Evolutionary conservation across 2,888 invertebrate species (phyloP), one percentile per base, ranked within the genome.

Genomic region (Drosophila hamatofila): DNA sequence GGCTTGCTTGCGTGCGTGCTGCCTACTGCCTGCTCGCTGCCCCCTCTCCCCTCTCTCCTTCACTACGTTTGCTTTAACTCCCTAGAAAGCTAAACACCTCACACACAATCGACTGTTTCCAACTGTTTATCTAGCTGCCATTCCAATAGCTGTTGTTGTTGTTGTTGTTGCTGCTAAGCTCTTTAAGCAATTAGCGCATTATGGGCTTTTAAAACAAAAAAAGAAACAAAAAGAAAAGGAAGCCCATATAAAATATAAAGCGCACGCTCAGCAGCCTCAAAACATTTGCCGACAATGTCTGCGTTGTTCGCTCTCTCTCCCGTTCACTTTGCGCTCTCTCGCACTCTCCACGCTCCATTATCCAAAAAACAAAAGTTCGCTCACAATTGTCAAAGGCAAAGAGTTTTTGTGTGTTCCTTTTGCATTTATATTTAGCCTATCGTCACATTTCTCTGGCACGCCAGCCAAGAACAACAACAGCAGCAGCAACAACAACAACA

Each of bases 51-150:
- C 58, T 64, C 72, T 11, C 16, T 58, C 55, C 51, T 49, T 62
- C 49, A 46, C 46, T 39, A 44, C 27, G 42, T 37, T 56, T 51
- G 37, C 49, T 46, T 39, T 48, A 61, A 63, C 72, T 88, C 76
- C 83, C 83, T 88, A 86, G 87, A 88, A 88, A 84, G 89, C 83
- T 75, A 66, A 78, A 66, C 59, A 64, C 59, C 54, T 68, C 61
- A 54, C 52, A 62, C 56, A 66, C 46, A 63, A 52, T 57, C 62
- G 59, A 48, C 63, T 55, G 54, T 55, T 74, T 59, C 35, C 41
- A 67, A 59, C 65, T 75, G 56, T 75, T 67, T 61, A 60, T 75
- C 49, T 67, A 59, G 61, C 51, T 70, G 58, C 62, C 61, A 56
- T 67, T 71, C 42, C 46, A 57, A 54, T 58, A 51, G 60, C 39